These are phyloP conservation scores for Hydrotaea diabolus DNA, from an alignment of 2,888 invertebrate species.

Conservation along the genomic window DNA sequence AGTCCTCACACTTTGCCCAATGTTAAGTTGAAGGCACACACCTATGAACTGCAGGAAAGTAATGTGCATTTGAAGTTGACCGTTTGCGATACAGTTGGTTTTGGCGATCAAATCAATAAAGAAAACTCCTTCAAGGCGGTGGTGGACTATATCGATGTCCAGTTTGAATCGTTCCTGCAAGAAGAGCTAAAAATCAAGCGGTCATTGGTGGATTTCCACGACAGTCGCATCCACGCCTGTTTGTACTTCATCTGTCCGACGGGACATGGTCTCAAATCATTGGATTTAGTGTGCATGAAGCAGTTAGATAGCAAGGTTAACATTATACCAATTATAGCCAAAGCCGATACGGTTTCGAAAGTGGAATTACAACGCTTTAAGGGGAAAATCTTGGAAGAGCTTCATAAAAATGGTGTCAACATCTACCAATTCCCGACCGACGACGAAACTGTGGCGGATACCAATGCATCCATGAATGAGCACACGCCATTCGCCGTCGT, in stretches of 20 bases:
- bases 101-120: constrained; percentile 99
- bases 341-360: constrained; percentile 99
- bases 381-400: constrained; percentile 94
- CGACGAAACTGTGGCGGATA: constrained; percentile 97
- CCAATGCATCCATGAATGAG: constrained; percentile 95
- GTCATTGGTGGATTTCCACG: constrained; percentile 93
- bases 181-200: constrained; percentile 99
- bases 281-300: constrained; percentile 99
- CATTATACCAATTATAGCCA: constrained; percentile 99
- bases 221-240: constrained; percentile 97
- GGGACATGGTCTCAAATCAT: constrained; percentile 94
- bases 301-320: constrained; percentile 98
- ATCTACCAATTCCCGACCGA: constrained; percentile 99
- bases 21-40: constrained; percentile 97
- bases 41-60: constrained; percentile 96
- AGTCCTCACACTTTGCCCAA: constrained; percentile 96
- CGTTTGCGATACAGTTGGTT: constrained; percentile 98
- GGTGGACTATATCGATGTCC: constrained; percentile 98
- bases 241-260: constrained; percentile 99
- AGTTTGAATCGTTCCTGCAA: constrained; percentile 97
- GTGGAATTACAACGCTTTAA: constrained; percentile 98
- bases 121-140: constrained; percentile 99
- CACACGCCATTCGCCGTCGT: constrained; percentile 99
- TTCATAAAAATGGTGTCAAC: constrained; percentile 95
- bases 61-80: constrained; percentile 95